Base-by-base conservation (phyloP, 2,888 invertebrate species). In the Aplocera efformata region DNA sequence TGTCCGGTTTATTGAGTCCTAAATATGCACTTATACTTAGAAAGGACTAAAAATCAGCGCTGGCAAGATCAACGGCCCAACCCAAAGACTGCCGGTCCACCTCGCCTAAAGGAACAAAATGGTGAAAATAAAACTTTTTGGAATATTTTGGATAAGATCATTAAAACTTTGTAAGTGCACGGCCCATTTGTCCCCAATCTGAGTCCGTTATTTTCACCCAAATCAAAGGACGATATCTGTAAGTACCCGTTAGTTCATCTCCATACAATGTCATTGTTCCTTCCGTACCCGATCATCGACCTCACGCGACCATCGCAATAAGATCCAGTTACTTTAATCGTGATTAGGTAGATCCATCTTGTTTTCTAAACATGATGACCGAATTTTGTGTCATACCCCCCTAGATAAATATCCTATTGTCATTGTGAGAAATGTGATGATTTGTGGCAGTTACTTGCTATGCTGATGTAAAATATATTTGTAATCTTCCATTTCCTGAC, bases 191-290 rank as follows among this genome's bases (percentile, higher is more conserved):
- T 6, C 25, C 32, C 10, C 32, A 26, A 26, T 32, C 5, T 5
- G 13, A 5, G 13, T 5, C 13, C 13, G 13, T 17, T 17, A 17
- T 17, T 17, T 17, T 2, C 13, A 5, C 13, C 13, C 13, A 17
- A 17, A 17, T 17, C 13, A 5, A 17, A 17, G 13, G 13, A 17
- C 13, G 2, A 17, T 17, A 17, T 17, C 13, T 17, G 13, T 36
- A 24, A 17, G 11, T 7, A 10, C 9, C 53, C 53, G 53, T 53
- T 53, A 53, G 39, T 30, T 40, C 50, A 50, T 50, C 48, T 53
- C 46, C 50, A 48, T 53, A 48, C 46, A 51, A 40, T 48, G 39
- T 39, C 47, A 51, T 50, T 55, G 52, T 55, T 47, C 42, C 47
- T 47, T 53, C 50, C 52, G 45, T 48, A 34, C 32, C 34, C 32